Conservation (phyloP, 2,113 vertebrate species). For the Sapajus apella region DNA sequence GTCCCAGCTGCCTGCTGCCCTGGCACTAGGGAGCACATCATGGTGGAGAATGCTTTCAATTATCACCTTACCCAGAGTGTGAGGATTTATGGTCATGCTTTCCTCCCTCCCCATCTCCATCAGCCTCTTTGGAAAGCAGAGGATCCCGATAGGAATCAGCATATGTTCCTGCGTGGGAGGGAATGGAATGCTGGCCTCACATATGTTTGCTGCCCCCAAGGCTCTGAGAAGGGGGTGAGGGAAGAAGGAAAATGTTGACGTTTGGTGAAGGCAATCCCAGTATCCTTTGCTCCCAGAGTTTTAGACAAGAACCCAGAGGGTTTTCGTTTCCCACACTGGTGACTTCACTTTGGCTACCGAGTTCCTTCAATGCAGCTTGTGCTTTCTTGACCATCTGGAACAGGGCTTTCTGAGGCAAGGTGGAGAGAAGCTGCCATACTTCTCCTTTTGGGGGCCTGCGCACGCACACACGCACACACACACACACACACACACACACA, state of each 20-base stretch:
- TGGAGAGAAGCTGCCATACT: slow-evolving; percentile 48
- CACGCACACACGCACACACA: no score
- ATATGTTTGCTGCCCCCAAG: slow-evolving; percentile 62
- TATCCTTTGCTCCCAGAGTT: slow-evolving; percentile 50
- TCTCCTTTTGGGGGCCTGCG: not conserved
- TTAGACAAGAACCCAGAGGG: not conserved
- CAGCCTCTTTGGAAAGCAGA: slow-evolving; percentile 65
- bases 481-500: no score
- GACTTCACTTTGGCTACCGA: slow-evolving; percentile 66
- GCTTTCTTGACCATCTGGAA: slow-evolving; percentile 74
- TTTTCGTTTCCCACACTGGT: slow-evolving; percentile 71
- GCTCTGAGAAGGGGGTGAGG: not conserved
- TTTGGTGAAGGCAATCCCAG: slow-evolving; percentile 54
- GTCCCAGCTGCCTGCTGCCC: slow-evolving; percentile 26
- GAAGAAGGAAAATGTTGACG: slow-evolving; percentile 51
- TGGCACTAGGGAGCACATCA: not conserved
- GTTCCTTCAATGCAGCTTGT: slow-evolving; percentile 61
- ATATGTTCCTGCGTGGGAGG: slow-evolving; percentile 54
- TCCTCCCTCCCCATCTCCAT: slow-evolving; percentile 63
- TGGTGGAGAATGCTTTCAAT: slow-evolving; percentile 83
- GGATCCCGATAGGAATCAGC: slow-evolving; percentile 78
- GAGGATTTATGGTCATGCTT: slow-evolving; percentile 76
- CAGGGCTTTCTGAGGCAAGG: slow-evolving; percentile 70
- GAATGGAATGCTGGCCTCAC: slow-evolving; percentile 72
- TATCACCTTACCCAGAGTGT: slow-evolving; percentile 80